These are phyloP conservation scores for Puffinus mauretanicus DNA, from an alignment of 2,113 vertebrate genomes.

Conservation along the genomic window DNA sequence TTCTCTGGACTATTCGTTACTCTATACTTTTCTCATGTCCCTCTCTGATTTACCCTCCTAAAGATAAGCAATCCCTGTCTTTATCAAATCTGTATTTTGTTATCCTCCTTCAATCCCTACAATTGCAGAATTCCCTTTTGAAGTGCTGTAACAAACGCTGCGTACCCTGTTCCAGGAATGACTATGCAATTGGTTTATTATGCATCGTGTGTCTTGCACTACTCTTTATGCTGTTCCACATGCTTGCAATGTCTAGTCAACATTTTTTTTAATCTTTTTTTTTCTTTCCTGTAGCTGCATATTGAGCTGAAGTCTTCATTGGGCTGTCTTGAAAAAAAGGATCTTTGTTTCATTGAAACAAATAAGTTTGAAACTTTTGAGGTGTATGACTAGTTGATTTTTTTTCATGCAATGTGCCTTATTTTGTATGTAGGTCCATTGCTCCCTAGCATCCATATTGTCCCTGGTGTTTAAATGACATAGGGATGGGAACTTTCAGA, in stretches of 20 bases:
- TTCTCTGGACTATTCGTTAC: background rate
- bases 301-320: background rate
- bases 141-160: background rate
- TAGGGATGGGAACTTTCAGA: background rate
- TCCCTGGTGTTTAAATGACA: background rate
- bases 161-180: background rate
- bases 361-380: background rate
- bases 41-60: background rate
- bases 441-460: background rate
- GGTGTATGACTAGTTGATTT: background rate
- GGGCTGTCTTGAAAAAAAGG: background rate
- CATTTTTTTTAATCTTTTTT: background rate
- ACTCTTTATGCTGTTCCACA: background rate
- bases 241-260: background rate
- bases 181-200: constrained; percentile 1
- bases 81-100: constrained; percentile 29
- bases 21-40: background rate
- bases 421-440: background rate
- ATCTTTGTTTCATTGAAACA: background rate
- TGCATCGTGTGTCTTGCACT: background rate
- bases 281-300: background rate
- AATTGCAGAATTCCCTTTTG: constrained; percentile 11
- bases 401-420: background rate
- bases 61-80: background rate
- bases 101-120: background rate